Evolutionary conservation across 1,140 invertebrate genomes (phyloP).

Genomic region (Caenorhabditis remanei): DNA sequence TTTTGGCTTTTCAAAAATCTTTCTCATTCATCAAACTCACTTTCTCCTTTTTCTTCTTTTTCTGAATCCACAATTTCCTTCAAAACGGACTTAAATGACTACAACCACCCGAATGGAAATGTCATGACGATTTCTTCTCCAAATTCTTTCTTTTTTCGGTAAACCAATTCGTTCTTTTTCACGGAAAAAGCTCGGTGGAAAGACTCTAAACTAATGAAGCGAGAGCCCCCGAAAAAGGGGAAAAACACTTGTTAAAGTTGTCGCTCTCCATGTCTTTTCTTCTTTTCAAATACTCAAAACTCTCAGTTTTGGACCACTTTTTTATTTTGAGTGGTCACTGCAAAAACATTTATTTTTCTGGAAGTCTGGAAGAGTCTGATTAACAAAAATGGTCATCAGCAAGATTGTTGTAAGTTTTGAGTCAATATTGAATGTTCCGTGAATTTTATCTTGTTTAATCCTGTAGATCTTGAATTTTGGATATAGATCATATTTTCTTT

Average conservation of each 20-base stretch:
- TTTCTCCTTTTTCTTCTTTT: too few species aligned
- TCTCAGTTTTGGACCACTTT: neutral
- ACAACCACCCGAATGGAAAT: neutral
- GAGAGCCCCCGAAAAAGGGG: conserved; percentile 16
- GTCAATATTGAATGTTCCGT: neutral
- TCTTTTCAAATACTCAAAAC: conserved; percentile 9
- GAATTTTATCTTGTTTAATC: too few species aligned
- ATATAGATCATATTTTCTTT: too few species aligned
- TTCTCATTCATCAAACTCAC: too few species aligned
- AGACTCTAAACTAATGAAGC: conserved; percentile 42
- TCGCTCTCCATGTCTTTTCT: conserved; percentile 35
- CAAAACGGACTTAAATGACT: too few species aligned
- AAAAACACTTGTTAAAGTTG: conserved; percentile 52
- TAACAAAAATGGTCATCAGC: conserved; percentile 32
- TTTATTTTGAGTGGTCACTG: neutral
- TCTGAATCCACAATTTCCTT: too few species aligned
- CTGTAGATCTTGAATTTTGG: too few species aligned
- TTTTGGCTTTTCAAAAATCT: too few species aligned
- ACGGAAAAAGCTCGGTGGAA: conserved; percentile 6
- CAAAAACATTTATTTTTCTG: neutral
- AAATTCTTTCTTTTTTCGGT: too few species aligned
- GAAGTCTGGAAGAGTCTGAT: too few species aligned
- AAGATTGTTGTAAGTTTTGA: conserved; percentile 23
- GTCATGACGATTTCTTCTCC: too few species aligned
- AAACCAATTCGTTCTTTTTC: neutral